These are phyloP conservation scores for Polydrusus pterygomalis DNA, from an alignment of 2,888 invertebrate genomes.

Conservation along the genomic window DNA sequence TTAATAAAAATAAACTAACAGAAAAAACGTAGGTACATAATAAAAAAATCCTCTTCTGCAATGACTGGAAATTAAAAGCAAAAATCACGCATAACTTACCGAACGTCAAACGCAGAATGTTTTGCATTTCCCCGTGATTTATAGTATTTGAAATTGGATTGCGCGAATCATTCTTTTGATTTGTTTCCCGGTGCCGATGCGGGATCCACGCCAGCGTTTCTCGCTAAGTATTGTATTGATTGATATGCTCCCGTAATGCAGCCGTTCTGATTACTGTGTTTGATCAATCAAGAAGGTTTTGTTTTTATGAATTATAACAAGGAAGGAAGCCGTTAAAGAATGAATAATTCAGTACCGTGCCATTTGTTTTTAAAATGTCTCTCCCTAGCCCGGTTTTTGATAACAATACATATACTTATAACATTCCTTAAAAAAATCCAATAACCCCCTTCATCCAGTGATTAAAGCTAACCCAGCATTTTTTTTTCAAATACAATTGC, in stretches of 20 bases:
- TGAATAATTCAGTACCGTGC: background rate
- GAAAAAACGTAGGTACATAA: background rate
- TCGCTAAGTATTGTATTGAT: slow-evolving; percentile 64
- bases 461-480: too few relatives aligned
- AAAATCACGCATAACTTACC: slow-evolving; percentile 67
- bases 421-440: too few relatives aligned
- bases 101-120: slow-evolving; percentile 66
- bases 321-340: background rate
- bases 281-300: slow-evolving; percentile 60
- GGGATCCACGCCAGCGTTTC: slow-evolving; percentile 31
- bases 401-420: too few relatives aligned
- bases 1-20: too few relatives aligned
- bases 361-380: too few relatives aligned
- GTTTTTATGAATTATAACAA: slow-evolving; percentile 55
- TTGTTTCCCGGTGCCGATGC: slow-evolving; percentile 63
- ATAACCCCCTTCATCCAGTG: too few relatives aligned
- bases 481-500: too few relatives aligned
- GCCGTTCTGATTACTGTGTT: slow-evolving; percentile 52
- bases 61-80: slow-evolving; percentile 27
- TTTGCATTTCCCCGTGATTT: slow-evolving; percentile 69
- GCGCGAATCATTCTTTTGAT: slow-evolving; percentile 68
- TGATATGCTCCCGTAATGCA: slow-evolving; percentile 60
- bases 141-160: slow-evolving; percentile 71
- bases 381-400: too few relatives aligned
- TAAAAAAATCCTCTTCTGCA: slow-evolving; percentile 5